Percentiles rank a stretch among this genome's conserved stretches.
Evolutionary conservation across 1,140 invertebrate genomes (phyloP).

Genomic region (Zophobas morio): DNA sequence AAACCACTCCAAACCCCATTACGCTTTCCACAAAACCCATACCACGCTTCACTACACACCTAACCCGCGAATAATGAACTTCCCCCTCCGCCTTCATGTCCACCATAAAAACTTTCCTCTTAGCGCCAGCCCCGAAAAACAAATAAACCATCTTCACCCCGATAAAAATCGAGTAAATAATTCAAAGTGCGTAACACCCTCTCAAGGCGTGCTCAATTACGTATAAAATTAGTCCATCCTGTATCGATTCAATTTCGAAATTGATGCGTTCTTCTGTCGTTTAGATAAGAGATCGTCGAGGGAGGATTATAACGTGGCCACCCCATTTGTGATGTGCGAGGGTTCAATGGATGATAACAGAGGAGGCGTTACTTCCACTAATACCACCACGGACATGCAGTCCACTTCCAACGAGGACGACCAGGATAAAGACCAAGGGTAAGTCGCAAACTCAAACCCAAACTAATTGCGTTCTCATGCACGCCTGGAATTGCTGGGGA

Average conservation of each 20-base stretch:
- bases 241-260: constrained; percentile 29
- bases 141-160: not conserved
- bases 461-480: not conserved
- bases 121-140: not conserved
- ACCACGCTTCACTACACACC: not conserved
- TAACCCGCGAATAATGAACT: not conserved
- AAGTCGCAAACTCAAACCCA: constrained; percentile 12
- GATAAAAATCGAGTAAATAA: not conserved
- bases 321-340: constrained; percentile 41
- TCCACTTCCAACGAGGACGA: constrained; percentile 19
- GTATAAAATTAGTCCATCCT: not conserved
- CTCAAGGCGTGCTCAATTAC: no score
- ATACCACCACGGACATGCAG: constrained; percentile 25
- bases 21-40: no score
- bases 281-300: constrained; percentile 21
- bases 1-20: no score
- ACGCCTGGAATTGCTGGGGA: no score
- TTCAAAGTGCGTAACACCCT: no score
- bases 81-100: not conserved
- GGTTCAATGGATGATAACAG: constrained; percentile 41
- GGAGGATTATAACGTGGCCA: constrained; percentile 18
- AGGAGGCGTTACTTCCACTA: constrained; percentile 29
- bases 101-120: not conserved
- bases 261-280: constrained; percentile 6
- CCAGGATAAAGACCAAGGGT: constrained; percentile 27